These are phyloP conservation scores for Coturnix japonica DNA, from an alignment of 2,113 vertebrate species.

Conservation along the genomic window DNA sequence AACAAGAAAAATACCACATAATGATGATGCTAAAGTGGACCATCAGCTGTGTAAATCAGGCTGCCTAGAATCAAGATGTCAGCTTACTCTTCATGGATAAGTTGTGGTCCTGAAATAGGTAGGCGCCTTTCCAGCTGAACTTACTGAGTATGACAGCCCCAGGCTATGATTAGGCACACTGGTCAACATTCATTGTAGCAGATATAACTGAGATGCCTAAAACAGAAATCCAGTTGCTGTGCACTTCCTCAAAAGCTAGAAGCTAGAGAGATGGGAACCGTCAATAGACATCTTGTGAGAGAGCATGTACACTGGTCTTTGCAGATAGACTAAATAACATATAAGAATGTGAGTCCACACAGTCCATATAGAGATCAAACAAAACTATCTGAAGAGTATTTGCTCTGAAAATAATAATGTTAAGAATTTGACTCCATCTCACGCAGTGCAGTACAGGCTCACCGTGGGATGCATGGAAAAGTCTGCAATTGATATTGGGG, in stretches of 20 bases:
- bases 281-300: neutral
- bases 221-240: neutral
- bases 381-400: neutral
- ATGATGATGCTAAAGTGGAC: rapidly evolving
- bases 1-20: neutral
- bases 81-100: neutral
- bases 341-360: neutral
- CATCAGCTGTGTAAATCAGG: neutral
- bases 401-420: neutral
- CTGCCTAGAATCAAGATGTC: neutral
- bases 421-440: neutral
- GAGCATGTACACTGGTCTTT: neutral
- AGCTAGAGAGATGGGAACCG: rapidly evolving
- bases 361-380: neutral
- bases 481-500: neutral
- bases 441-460: neutral
- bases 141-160: neutral
- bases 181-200: neutral
- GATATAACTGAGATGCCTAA: neutral
- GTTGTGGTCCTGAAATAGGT: constrained; percentile 4
- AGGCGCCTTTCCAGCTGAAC: neutral
- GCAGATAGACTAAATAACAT: neutral
- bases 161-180: neutral
- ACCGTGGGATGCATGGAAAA: rapidly evolving
- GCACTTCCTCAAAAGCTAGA: neutral